Evolutionary conservation across 2,113 vertebrate genomes (phyloP), one percentile per base, ranked within the genome.

Genomic region (Bos taurus): DNA sequence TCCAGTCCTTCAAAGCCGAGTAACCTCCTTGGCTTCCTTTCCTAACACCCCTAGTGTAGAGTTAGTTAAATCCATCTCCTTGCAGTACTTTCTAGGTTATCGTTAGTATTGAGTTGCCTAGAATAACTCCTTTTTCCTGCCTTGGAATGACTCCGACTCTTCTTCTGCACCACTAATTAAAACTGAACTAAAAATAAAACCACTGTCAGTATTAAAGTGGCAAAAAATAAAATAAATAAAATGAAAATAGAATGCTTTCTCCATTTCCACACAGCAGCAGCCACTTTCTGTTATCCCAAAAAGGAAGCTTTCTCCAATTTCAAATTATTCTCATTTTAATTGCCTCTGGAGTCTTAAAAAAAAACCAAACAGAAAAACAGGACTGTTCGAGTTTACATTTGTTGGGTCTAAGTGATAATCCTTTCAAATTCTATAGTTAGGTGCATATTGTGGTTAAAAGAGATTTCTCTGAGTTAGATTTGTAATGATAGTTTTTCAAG

Each of bases 111-210:
- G 17, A 36, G 14, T 59, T 36, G 78, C 36, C 28, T 12, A 54
- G 40, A 64, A 59, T 33, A 82, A 19, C 17, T 52, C 3, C 14
- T 1, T n/a, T 8, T 15, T 30, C 28, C 30, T 33, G 9, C 60
- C 15, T 74, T 40, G 19, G 48, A 56, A 56, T 19, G 26, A 46
- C 56, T 90, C 57, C 28, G 48, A 21, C 3, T 77, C 40, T 40
- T 91, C 90, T 83, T 92, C 94, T 88, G 71, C 36, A 77, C 11
- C 17, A 28, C 59, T 81, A 81, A 96, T 87, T 96, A 88, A 96
- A 94, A 88, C 33, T 57, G 89, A 87, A 81, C 92, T 95, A 88
- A 97, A 97, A 97, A 96, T 97, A 94, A 98, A 95, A 62, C 36
- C 57, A 25, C 50, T 52, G 52, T 82, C 82, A 90, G 60, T 77